Evolutionary conservation across 2,888 invertebrate genomes (phyloP).

Genomic region (Antheraea yamamai): DNA sequence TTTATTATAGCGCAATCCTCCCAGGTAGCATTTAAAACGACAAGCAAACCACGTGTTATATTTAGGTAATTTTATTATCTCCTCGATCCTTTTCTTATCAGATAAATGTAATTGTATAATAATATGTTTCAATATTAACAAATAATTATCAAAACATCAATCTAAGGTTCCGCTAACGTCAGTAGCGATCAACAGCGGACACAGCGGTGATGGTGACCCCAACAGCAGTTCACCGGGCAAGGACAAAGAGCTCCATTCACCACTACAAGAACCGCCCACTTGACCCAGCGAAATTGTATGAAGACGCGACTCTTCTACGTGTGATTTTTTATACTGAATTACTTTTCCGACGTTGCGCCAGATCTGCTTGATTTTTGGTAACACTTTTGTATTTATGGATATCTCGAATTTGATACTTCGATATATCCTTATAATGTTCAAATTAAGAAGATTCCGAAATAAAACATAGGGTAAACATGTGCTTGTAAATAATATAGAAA

Average conservation of each 20-base stretch:
- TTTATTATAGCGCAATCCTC: too few species aligned
- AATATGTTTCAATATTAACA: not conserved
- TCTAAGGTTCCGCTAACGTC: slow-evolving; percentile 71
- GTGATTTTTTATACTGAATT: slow-evolving; percentile 2
- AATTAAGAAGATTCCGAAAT: too few species aligned
- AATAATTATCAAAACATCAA: not conserved
- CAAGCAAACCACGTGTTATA: too few species aligned
- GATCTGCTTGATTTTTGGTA: not conserved
- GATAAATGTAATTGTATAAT: too few species aligned
- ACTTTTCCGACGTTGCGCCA: not conserved
- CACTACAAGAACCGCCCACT: slow-evolving; percentile 57
- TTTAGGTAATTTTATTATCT: too few species aligned
- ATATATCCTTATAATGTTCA: not conserved
- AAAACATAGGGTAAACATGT: too few species aligned
- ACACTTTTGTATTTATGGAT: not conserved
- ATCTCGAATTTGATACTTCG: not conserved
- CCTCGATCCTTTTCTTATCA: too few species aligned
- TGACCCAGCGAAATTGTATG: slow-evolving; percentile 52
- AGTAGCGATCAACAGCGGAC: slow-evolving; percentile 68
- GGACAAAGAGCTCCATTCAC: slow-evolving; percentile 49
- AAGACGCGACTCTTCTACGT: slow-evolving; percentile 22
- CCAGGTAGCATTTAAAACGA: too few species aligned
- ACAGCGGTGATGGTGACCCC: slow-evolving; percentile 56
- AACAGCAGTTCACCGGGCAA: slow-evolving; percentile 59
- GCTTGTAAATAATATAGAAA: not conserved